A percentile compares a stretch with the other conserved stretches of the same genome.
These are phyloP conservation scores for Heteropelma amictum DNA, from an alignment of 2,888 invertebrate species.

Conservation along the genomic window DNA sequence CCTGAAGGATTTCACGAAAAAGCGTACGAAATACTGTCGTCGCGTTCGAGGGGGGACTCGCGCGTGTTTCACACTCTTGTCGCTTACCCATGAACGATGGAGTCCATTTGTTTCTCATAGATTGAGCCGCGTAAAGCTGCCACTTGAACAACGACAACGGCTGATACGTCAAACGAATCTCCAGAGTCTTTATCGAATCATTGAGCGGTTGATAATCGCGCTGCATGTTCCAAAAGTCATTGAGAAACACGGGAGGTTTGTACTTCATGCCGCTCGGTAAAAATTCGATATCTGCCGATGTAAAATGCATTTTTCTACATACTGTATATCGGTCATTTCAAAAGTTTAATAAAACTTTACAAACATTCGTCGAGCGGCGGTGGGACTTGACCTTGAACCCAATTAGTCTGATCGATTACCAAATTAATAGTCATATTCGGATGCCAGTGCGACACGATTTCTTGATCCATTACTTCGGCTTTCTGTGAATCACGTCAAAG, in stretches of 20 bases:
- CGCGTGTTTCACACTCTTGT: too few species aligned
- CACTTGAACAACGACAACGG: constrained; percentile 98
- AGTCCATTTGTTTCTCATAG: constrained; percentile 92
- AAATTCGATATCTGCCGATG: constrained; percentile 86
- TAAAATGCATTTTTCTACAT: neutral
- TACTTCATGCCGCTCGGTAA: constrained; percentile 91
- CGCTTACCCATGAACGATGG: constrained; percentile 72
- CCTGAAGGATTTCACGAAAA: constrained; percentile 58
- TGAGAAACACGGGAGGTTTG: constrained; percentile 95
- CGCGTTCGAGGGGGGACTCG: too few species aligned
- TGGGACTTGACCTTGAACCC: constrained; percentile 94
- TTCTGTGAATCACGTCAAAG: constrained; percentile 79
- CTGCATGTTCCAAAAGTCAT: constrained; percentile 99
- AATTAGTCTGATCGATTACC: constrained; percentile 96
- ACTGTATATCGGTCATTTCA: too few species aligned
- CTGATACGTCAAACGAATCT: constrained; percentile 87
- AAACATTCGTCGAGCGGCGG: constrained; percentile 93
- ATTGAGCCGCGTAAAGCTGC: constrained; percentile 98
- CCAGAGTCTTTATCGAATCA: constrained; percentile 86
- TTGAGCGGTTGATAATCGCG: constrained; percentile 96
- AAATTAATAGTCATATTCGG: constrained; percentile 98
- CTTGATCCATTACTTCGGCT: constrained; percentile 87
- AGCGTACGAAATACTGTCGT: too few species aligned
- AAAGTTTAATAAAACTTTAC: constrained; percentile 56
- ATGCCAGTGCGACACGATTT: constrained; percentile 99